Percentiles rank a stretch among this genome's conserved stretches.
phyloP scores from a whole-genome alignment of 2,888 invertebrate species.

The Amphipoea lucens region DNA sequence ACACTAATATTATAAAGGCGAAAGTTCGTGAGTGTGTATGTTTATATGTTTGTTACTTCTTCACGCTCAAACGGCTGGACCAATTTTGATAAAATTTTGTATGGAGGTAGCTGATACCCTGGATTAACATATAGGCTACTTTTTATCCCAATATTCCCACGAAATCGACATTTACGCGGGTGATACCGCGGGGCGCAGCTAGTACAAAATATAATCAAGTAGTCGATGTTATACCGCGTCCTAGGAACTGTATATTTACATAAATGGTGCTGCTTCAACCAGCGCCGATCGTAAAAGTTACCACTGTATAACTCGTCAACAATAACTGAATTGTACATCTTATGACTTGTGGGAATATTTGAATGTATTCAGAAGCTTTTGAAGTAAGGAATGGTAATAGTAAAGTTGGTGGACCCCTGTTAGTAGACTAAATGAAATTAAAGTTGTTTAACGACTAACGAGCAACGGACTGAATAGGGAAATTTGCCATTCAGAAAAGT shows the following conservation, averaged over 20 bases:
- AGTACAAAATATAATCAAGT: conserved; percentile 28
- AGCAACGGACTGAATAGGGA: not conserved
- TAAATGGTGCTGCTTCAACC: conserved; percentile 48
- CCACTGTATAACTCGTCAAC: conserved; percentile 49
- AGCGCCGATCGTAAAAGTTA: conserved; percentile 53
- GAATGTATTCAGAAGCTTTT: conserved; percentile 35
- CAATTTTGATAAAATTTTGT: no score
- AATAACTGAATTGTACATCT: conserved; percentile 54
- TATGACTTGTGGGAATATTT: conserved; percentile 46
- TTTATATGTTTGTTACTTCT: no score
- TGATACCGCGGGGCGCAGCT: no score
- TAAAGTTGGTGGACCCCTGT: not conserved
- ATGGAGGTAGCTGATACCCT: no score
- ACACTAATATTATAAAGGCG: no score
- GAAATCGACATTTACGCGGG: no score
- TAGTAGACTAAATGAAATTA: not conserved
- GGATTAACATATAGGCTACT: no score
- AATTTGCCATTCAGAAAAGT: not conserved
- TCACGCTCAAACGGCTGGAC: no score
- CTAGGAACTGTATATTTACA: conserved; percentile 47
- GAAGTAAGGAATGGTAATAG: conserved; percentile 18
- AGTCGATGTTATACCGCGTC: conserved; percentile 34
- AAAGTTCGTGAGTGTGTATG: no score
- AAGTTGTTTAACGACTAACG: not conserved
- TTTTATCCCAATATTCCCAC: no score